Evolutionary conservation across 2,888 invertebrate species (phyloP).

Genomic region (Noctua fimbriata): DNA sequence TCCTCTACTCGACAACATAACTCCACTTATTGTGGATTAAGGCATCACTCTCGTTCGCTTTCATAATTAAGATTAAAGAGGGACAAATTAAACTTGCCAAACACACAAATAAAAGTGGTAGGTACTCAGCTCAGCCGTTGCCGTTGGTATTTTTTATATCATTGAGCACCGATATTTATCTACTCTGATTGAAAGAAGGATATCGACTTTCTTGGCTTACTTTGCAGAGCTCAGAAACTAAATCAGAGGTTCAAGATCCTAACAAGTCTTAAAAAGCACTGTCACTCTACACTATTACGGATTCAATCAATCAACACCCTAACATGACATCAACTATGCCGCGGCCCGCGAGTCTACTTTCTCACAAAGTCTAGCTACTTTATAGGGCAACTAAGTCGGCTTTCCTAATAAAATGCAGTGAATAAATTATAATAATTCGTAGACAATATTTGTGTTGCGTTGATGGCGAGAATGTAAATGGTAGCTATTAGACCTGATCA

Average conservation of each 20-base stretch:
- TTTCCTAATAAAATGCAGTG: slow-evolving; percentile 32
- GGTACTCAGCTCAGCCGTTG: not conserved
- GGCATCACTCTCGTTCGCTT: not conserved
- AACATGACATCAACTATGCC: slow-evolving; percentile 61
- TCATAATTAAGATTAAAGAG: too few relatives aligned
- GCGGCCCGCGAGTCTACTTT: slow-evolving; percentile 42
- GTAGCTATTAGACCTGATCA: slow-evolving; percentile 16
- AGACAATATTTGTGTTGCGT: not conserved
- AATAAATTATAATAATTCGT: slow-evolving; percentile 33
- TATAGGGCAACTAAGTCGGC: slow-evolving; percentile 51
- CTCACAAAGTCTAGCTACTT: slow-evolving; percentile 56
- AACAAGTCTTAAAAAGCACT: not conserved
- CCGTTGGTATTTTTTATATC: not conserved
- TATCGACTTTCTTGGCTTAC: not conserved
- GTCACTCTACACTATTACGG: slow-evolving; percentile 40
- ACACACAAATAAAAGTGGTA: not conserved
- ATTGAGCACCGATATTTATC: not conserved
- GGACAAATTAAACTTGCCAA: too few relatives aligned
- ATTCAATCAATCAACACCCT: slow-evolving; percentile 30
- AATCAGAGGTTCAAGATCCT: not conserved
- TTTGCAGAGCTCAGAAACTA: not conserved
- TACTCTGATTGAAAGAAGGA: not conserved
- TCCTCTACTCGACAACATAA: not conserved
- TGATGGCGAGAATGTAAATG: slow-evolving; percentile 34
- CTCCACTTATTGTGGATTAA: not conserved